Conservation (phyloP, 2,113 vertebrate genomes). For the Varanus salvator region DNA sequence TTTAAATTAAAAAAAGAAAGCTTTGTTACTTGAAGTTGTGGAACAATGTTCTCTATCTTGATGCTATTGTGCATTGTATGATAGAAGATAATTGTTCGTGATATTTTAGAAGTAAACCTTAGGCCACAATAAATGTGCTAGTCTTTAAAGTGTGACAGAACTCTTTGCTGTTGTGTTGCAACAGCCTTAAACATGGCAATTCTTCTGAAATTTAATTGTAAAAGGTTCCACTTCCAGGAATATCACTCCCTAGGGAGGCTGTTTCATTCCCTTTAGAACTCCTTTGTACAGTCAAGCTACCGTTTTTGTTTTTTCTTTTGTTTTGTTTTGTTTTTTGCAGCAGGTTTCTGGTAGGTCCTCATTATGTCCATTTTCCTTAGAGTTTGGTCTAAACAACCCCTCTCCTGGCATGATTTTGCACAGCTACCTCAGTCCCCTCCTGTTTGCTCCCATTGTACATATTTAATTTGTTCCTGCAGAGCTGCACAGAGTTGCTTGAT, state of each 20-base stretch:
- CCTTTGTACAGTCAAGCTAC: slow-evolving; percentile 19
- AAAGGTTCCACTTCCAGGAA: slow-evolving; percentile 15
- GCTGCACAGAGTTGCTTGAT: slow-evolving; percentile 59
- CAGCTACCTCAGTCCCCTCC: slow-evolving; percentile 39
- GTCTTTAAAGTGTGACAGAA: neutral
- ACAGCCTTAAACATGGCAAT: neutral
- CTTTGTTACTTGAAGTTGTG: no score
- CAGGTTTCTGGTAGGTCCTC: slow-evolving; percentile 35
- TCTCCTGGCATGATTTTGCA: slow-evolving; percentile 45
- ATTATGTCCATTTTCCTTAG: slow-evolving; percentile 14
- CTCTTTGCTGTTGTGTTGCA: neutral
- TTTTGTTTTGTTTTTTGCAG: neutral
- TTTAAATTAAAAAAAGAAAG: no score
- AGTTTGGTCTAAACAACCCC: slow-evolving; percentile 14
- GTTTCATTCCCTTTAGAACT: neutral
- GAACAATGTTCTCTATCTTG: neutral
- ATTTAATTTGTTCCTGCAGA: slow-evolving; percentile 63
- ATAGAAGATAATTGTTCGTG: neutral
- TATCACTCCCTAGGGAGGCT: slow-evolving; percentile 1
- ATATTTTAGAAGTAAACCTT: neutral
- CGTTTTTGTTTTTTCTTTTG: neutral
- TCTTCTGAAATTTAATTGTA: neutral
- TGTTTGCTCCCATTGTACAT: slow-evolving; percentile 49
- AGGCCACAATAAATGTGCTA: neutral
- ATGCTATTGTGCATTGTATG: neutral